Conservation (phyloP, 2,797 vertebrate species). For the Margarornis squamiger region DNA sequence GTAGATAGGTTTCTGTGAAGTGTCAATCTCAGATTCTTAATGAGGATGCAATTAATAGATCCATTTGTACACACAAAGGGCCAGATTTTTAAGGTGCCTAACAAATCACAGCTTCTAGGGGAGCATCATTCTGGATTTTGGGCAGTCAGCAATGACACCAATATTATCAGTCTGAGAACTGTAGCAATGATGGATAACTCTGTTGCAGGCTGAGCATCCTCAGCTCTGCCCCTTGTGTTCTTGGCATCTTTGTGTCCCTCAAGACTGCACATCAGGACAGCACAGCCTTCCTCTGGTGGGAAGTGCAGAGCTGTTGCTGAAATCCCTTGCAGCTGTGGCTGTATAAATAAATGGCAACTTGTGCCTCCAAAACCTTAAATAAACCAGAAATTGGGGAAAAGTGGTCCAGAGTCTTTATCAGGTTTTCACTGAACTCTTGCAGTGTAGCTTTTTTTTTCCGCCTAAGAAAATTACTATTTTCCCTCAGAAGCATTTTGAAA, state of each 20-base stretch:
- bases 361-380: neutral
- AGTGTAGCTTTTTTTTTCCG: neutral
- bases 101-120: neutral
- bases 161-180: neutral
- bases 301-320: neutral
- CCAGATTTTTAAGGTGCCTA: neutral
- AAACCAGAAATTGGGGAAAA: neutral
- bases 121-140: neutral
- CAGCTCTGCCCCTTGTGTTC: neutral
- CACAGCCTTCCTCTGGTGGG: neutral
- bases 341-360: neutral
- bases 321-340: neutral
- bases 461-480: neutral
- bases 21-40: neutral
- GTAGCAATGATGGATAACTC: neutral
- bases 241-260: neutral
- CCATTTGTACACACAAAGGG: neutral
- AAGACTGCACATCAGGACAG: neutral
- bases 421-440: neutral
- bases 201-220: neutral
- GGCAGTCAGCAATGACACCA: neutral
- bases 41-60: neutral
- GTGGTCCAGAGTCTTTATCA: neutral
- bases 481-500: neutral
- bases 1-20: neutral